Evolutionary conservation across 2,888 invertebrate species (phyloP), one percentile per base, ranked within the genome.

Genomic region (Morpho deidamia): DNA sequence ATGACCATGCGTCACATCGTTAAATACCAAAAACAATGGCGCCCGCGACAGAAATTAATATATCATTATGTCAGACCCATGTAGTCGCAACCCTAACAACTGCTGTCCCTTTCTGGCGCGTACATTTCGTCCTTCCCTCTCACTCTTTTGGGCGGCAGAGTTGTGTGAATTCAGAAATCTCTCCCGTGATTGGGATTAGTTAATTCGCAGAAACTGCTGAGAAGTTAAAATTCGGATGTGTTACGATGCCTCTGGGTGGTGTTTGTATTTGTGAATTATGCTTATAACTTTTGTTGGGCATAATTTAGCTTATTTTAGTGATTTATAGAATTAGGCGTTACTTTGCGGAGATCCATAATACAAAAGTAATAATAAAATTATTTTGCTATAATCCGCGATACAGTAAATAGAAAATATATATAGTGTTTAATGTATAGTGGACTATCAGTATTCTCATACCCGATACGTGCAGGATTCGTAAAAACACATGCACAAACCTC

Each of bases 1-100:
- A 88, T 88, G 88, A 86, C 87, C 86, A 86, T 87, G 81, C 84
- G 83, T 88, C 88, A 87, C 76, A 67, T 70, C 76, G 81, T 82
- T 83, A 87, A 87, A 88, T 84, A 88, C 86, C 85, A 83, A 82
- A 87, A 87, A 88, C 88, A 89, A 89, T 85, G 70, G 84, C 65
- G 83, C 79, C 68, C 74, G 81, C 83, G 86, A 85, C 85, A 86
- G 86, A 88, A 88, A 89, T 89, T 89, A 89, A 89, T 89, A 88
- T 84, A 89, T 89, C 89, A 89, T 89, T 89, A 88, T 86, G 89
- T 88, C 89, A 89, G 79, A 76, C 78, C 80, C 89, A 89, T 72
- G 69, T 75, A 72, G 68, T 65, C 61, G 62, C 66, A 67, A 67
- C 68, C 67, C 67, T 66, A 60, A 55, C 58, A 49, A 48, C 62